Evolutionary conservation across 1,140 invertebrate genomes (phyloP).

Genomic region (Gryon sp.): DNA sequence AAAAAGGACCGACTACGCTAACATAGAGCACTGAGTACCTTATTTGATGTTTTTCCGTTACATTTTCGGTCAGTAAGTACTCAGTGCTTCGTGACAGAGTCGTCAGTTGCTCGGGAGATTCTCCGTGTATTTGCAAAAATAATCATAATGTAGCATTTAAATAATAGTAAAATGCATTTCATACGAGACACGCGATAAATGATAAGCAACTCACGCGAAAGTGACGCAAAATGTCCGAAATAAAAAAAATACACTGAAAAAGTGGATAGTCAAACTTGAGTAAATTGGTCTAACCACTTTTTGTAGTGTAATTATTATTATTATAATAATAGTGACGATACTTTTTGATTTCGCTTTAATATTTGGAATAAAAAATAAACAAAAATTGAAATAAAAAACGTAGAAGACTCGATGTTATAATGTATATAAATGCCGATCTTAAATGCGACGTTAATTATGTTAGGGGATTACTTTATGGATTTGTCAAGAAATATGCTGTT

Average conservation of each 20-base stretch:
- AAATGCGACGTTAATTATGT: slow-evolving; percentile 51
- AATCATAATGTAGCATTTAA: slow-evolving; percentile 44
- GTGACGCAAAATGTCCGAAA: too few relatives aligned
- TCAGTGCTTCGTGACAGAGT: too few relatives aligned
- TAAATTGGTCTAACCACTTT: too few relatives aligned
- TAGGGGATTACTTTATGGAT: too few relatives aligned
- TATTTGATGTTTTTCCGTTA: too few relatives aligned
- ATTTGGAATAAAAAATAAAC: slow-evolving; percentile 10
- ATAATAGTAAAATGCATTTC: slow-evolving; percentile 34
- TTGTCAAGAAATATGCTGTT: slow-evolving; percentile 32
- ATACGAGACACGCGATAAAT: slow-evolving; percentile 36
- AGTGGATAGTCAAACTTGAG: too few relatives aligned
- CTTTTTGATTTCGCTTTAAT: slow-evolving; percentile 27
- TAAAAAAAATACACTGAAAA: not conserved
- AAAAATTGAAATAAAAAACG: slow-evolving; percentile 45
- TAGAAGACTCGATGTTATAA: slow-evolving; percentile 60
- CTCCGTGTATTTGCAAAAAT: slow-evolving; percentile 12
- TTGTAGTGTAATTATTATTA: too few relatives aligned
- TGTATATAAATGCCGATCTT: slow-evolving; percentile 63
- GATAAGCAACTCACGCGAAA: slow-evolving; percentile 34
- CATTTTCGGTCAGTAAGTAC: too few relatives aligned
- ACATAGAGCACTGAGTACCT: too few relatives aligned
- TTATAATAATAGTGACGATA: too few relatives aligned
- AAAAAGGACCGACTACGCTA: too few relatives aligned
- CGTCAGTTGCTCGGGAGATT: not conserved